Conservation (phyloP, 2,888 invertebrate species). For the Xestia sexstrigata region DNA sequence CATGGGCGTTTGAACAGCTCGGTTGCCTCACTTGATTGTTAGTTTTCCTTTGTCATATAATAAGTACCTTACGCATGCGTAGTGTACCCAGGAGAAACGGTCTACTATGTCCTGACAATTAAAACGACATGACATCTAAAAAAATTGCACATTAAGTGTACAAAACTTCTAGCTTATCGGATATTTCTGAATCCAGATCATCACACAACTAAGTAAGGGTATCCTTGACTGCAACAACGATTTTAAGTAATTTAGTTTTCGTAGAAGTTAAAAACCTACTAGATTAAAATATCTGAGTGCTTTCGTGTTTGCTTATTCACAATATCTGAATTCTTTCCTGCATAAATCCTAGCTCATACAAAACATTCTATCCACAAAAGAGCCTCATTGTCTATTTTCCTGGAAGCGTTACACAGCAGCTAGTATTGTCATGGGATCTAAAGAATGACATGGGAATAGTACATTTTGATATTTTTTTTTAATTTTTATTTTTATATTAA, state of each 20-base stretch:
- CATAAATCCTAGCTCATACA: neutral
- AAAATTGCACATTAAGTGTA: neutral
- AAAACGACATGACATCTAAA: neutral
- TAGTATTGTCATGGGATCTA: neutral
- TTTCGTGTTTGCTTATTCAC: neutral
- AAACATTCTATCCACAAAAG: neutral
- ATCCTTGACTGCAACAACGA: neutral
- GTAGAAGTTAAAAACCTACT: neutral
- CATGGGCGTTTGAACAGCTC: slow-evolving; percentile 4
- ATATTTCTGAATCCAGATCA: slow-evolving; percentile 1
- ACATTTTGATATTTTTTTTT: too few species aligned
- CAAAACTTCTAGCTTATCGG: neutral
- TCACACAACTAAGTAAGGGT: neutral
- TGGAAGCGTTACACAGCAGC: neutral
- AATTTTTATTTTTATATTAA: too few species aligned
- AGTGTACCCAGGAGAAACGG: neutral
- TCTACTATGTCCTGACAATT: neutral
- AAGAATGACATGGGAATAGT: too few species aligned
- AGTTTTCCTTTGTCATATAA: slow-evolving; percentile 5
- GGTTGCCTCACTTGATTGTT: slow-evolving; percentile 39
- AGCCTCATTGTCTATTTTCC: neutral
- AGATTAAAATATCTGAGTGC: neutral
- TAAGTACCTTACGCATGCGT: neutral
- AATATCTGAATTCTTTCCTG: neutral
- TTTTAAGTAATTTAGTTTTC: neutral